Evolutionary conservation across 2,113 vertebrate genomes (phyloP), one percentile per base, ranked within the genome.

Genomic region (Melanostigma gelatinosum): DNA sequence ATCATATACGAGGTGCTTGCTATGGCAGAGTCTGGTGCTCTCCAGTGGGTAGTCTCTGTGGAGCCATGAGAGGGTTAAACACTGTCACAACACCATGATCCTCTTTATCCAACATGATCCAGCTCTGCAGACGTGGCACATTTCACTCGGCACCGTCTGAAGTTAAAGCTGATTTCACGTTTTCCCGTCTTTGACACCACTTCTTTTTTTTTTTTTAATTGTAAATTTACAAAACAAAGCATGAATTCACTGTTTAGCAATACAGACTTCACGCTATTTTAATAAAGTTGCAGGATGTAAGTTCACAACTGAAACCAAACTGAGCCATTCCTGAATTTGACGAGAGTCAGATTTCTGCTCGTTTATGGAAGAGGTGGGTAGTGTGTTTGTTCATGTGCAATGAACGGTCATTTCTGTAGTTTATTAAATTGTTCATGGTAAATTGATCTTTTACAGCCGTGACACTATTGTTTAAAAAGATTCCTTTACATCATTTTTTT

Each of bases 71-170:
- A 57, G 63, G 18, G 75, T 74, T 68, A 64, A 80, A 13, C 55
- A 72, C 71, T 65, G 48, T 63, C 46, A 80, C 79, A 85, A 71
- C 77, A 91, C 54, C 60, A 60, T 83, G 71, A 88, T 84, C 74
- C 77, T 71, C 80, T 85, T 91, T 89, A 91, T 90, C 75, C 85
- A 86, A n/a, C 75, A 84, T 80, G 72, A 91, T 87, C 71, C 71
- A 42, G 72, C 86, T 81, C 72, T 73, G 86, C 78, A 79, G 66
- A 83, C 36, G 27, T 57, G 70, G 66, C 82, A 85, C 58, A 84
- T 81, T 87, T 85, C 27, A 68, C 42, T 61, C 61, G 0, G 44
- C 20, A 36, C 65, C 1, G 54, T 80, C 82, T 83, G 61, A 66
- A 61, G 55, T 57, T 68, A 24, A 42, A 75, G 63, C 61, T 9